Evolutionary conservation across 2,797 vertebrate species (phyloP), one percentile per base, ranked within the genome.

Genomic region (Crypturellus tataupa): DNA sequence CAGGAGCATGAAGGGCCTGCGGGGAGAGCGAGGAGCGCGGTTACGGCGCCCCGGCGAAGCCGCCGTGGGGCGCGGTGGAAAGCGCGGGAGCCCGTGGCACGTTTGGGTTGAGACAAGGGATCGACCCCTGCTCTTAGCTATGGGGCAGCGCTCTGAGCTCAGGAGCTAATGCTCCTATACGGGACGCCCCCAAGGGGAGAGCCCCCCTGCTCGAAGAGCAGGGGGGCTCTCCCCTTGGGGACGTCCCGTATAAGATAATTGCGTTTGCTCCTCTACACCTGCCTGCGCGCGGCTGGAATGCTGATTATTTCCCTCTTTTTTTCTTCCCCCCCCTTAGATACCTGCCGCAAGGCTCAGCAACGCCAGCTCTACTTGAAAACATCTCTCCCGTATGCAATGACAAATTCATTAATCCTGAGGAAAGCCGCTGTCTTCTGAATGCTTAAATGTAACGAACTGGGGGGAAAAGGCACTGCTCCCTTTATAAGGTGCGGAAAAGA

Each of bases 1-100:
- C 89, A 99, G 98, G 91, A 99, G 97, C 97, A 99, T 98, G 97
- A 99, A 99, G 16, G 99, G 99, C 96, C 99, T 33, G 37, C 23
- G 19, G 47, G 21, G 47, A 24, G 24, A 24, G 23, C 16, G 18
- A 8, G 42, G 16, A 17, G 17, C 42, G 42, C 42, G 17, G 42
- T 44, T 18, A 44, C 16, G 8, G 17, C 17, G 42, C 42, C 16
- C 42, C 42, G 16, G 8, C 17, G 42, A 18, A 44, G 42, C 17
- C 42, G 17, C 42, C 42, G 18, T 18, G 42, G 42, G 42, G 18
- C 8, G 16, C 16, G 7, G 8, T 8, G 42, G 42, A 18, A 18
- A 18, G 42, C 42, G 17, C 42, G 7, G 42, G 42, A 44, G 17
- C 42, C 42, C 42, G 16, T 6, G 16, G 16, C 24, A 18, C 14